Evolutionary conservation across 2,113 vertebrate genomes (phyloP).

Genomic region (Indri indri): DNA sequence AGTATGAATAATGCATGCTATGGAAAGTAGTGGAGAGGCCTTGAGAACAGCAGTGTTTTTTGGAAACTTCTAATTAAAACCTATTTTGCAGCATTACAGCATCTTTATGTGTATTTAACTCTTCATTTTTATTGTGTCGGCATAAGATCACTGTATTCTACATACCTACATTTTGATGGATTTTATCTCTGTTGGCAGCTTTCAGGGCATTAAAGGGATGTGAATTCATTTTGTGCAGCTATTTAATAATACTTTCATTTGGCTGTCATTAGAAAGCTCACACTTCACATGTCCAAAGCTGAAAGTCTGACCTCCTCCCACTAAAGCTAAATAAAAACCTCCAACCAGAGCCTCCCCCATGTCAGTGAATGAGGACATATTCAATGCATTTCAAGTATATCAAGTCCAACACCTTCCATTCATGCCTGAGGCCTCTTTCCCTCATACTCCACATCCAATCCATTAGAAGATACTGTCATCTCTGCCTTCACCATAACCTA

Average conservation of each 20-base stretch:
- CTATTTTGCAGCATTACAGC: neutral
- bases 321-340: neutral
- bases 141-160: neutral
- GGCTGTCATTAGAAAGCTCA: neutral
- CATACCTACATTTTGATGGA: neutral
- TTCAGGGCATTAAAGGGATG: neutral
- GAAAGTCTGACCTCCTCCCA: neutral
- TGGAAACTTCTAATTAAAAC: constrained; percentile 7
- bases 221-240: neutral
- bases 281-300: neutral
- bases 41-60: neutral
- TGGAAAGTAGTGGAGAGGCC: neutral
- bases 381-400: neutral
- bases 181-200: neutral
- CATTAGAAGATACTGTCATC: neutral
- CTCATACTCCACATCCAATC: neutral
- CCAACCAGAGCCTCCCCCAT: no score
- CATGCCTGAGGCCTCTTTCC: neutral
- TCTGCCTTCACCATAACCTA: neutral
- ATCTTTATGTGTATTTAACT: neutral
- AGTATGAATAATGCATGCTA: neutral
- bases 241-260: neutral
- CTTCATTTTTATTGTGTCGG: neutral
- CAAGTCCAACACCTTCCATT: neutral
- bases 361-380: neutral